Evolutionary conservation across 2,113 vertebrate species (phyloP).

Genomic region (Anser cygnoides): DNA sequence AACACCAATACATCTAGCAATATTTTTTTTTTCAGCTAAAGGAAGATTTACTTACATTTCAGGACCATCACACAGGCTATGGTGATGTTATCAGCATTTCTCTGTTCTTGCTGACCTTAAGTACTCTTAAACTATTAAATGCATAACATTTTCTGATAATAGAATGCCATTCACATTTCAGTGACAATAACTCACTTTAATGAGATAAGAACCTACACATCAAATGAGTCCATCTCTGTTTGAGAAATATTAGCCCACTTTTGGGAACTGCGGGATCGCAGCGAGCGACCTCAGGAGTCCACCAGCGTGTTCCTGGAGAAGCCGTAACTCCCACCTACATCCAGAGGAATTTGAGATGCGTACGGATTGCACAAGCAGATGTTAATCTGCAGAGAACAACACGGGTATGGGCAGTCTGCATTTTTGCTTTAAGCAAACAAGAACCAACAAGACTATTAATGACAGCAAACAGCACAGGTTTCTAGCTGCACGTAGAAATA

Average conservation of each 20-base stretch:
- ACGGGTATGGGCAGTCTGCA: slow-evolving; percentile 62
- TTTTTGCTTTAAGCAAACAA: slow-evolving; percentile 70
- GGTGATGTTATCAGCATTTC: slow-evolving; percentile 38
- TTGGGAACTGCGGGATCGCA: background rate
- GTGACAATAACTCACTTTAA: slow-evolving; percentile 43
- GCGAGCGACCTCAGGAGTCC: background rate
- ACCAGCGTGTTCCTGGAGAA: background rate
- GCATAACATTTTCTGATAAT: slow-evolving; percentile 62
- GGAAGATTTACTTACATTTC: background rate
- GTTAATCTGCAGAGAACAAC: slow-evolving; percentile 50
- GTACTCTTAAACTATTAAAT: slow-evolving; percentile 62
- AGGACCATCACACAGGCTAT: background rate
- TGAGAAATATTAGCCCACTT: slow-evolving; percentile 15
- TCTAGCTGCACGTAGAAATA: slow-evolving; percentile 64
- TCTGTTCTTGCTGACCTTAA: slow-evolving; percentile 61
- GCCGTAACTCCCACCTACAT: background rate
- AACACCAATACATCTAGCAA: background rate
- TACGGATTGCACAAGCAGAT: slow-evolving; percentile 56
- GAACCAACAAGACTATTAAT: slow-evolving; percentile 63
- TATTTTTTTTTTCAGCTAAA: background rate
- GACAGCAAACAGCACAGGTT: slow-evolving; percentile 50
- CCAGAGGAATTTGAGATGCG: background rate
- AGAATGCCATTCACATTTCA: slow-evolving; percentile 64
- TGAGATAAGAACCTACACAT: slow-evolving; percentile 38
- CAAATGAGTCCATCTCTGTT: background rate